Evolutionary conservation across 2,888 invertebrate species (phyloP).

Genomic region (Periphyllus acericola): DNA sequence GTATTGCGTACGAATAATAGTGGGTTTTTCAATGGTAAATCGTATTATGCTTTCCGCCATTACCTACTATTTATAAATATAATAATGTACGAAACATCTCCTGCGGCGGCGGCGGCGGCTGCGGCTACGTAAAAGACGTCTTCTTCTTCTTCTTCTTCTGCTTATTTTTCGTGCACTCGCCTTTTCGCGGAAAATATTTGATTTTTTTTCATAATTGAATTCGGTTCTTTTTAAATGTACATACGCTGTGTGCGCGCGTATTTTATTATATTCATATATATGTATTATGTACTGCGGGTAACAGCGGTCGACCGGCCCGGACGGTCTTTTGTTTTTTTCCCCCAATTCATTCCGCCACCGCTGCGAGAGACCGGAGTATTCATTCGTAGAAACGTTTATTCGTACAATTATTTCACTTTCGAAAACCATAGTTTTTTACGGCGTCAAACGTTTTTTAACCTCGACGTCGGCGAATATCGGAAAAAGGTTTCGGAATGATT

Average conservation of each 20-base stretch:
- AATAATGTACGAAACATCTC: background rate
- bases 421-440: too few relatives aligned
- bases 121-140: background rate
- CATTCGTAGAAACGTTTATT: too few relatives aligned
- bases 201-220: conserved; percentile 10
- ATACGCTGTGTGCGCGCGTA: background rate
- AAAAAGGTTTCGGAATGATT: too few relatives aligned
- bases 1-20: background rate
- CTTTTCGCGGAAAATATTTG: background rate
- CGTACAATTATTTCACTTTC: too few relatives aligned
- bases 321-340: too few relatives aligned
- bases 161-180: background rate
- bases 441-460: too few relatives aligned
- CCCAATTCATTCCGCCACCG: too few relatives aligned
- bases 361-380: too few relatives aligned
- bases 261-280: background rate
- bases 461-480: too few relatives aligned
- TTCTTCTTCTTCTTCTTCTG: too few relatives aligned
- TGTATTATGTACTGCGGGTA: background rate
- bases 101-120: background rate
- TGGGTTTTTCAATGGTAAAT: background rate
- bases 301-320: background rate
- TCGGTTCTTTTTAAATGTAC: background rate
- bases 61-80: background rate
- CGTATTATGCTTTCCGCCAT: background rate